These are phyloP conservation scores for Drosophila stalkeri DNA, from an alignment of 2,888 invertebrate species.

Conservation along the genomic window DNA sequence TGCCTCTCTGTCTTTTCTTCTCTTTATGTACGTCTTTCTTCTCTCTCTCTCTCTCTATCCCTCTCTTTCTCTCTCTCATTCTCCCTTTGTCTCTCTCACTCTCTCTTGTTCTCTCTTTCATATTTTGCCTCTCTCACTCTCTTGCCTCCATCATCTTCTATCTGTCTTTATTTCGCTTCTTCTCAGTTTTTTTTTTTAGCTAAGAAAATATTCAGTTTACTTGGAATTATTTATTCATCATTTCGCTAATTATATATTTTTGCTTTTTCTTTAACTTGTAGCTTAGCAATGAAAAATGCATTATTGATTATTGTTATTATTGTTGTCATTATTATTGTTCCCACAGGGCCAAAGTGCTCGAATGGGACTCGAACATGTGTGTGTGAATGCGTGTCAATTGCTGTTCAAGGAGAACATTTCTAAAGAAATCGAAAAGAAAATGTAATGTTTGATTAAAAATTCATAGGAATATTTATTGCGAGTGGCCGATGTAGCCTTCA, in stretches of 20 bases:
- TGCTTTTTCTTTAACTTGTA: background rate
- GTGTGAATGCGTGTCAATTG: background rate
- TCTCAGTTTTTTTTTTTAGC: too few relatives aligned
- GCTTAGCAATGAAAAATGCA: conserved; percentile 8
- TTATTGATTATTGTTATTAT: conserved; percentile 16
- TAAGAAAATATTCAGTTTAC: background rate
- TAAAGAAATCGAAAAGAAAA: conserved; percentile 17
- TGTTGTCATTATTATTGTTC: background rate
- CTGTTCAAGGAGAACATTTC: background rate
- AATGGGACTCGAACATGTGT: background rate
- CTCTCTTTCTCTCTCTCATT: too few relatives aligned
- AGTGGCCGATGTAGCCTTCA: conserved; percentile 3
- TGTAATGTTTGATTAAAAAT: conserved; percentile 31
- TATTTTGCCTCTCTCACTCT: too few relatives aligned
- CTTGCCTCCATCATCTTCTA: too few relatives aligned
- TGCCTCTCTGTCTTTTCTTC: too few relatives aligned
- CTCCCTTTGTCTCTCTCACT: too few relatives aligned
- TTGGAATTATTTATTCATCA: background rate
- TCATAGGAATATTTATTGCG: conserved; percentile 23
- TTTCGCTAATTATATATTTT: background rate
- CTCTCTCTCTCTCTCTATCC: too few relatives aligned
- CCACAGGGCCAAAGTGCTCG: background rate
- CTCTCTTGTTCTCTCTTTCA: too few relatives aligned
- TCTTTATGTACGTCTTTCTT: too few relatives aligned
- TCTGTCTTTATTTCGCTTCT: too few relatives aligned